Evolutionary conservation across 2,888 invertebrate genomes (phyloP).

Genomic region (Perithous albicinctus): DNA sequence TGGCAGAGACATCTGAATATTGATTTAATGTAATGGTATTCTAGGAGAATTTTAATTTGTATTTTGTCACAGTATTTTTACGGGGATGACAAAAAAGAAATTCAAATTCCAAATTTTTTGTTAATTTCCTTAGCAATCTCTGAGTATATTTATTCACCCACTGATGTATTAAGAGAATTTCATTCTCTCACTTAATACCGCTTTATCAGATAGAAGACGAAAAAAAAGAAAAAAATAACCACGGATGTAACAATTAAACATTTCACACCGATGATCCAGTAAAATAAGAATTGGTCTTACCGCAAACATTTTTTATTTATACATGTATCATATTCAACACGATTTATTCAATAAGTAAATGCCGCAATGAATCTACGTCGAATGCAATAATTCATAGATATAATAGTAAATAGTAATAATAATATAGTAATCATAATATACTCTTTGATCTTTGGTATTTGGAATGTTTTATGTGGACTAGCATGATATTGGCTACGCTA

Average conservation of each 20-base stretch:
- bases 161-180: too few relatives aligned
- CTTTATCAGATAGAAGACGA: neutral
- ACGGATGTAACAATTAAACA: neutral
- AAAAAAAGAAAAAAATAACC: neutral
- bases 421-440: slow-evolving; percentile 46
- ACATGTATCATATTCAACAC: slow-evolving; percentile 37
- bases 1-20: too few relatives aligned
- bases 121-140: too few relatives aligned
- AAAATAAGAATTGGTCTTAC: neutral
- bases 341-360: slow-evolving; percentile 45
- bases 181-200: neutral
- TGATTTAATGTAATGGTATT: too few relatives aligned
- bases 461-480: slow-evolving; percentile 53
- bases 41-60: too few relatives aligned
- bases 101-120: too few relatives aligned
- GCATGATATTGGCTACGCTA: slow-evolving; percentile 17
- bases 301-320: slow-evolving; percentile 44
- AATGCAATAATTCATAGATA: slow-evolving; percentile 24
- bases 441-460: slow-evolving; percentile 60
- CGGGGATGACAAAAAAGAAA: too few relatives aligned
- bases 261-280: neutral
- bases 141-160: too few relatives aligned
- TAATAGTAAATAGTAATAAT: slow-evolving; percentile 30
- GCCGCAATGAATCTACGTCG: slow-evolving; percentile 18
- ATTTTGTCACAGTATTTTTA: too few relatives aligned